These are phyloP conservation scores for Micrasema minimum DNA, from an alignment of 1,140 invertebrate genomes.

Conservation along the genomic window DNA sequence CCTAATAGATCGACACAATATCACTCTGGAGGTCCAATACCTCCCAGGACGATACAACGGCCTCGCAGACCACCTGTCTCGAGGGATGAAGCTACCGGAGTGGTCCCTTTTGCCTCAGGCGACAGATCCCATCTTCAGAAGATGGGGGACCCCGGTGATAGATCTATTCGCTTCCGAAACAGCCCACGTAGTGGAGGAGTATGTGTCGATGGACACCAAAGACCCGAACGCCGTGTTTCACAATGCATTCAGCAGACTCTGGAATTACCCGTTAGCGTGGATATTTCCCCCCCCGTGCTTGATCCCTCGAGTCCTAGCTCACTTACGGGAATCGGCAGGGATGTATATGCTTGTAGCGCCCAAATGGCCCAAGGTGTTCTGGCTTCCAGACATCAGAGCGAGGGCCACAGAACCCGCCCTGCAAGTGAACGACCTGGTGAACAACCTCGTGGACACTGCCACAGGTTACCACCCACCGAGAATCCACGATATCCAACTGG, in stretches of 20 bases:
- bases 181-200: slow-evolving; percentile 55
- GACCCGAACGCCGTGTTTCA: slow-evolving; percentile 52
- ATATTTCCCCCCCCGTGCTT: background rate
- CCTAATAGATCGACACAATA: slow-evolving; percentile 53
- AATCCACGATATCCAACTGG: background rate
- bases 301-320: background rate
- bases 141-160: slow-evolving; percentile 55
- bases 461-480: slow-evolving; percentile 2
- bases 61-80: slow-evolving; percentile 54
- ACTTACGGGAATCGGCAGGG: background rate
- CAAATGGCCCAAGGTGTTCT: slow-evolving; percentile 54
- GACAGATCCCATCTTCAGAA: slow-evolving; percentile 51
- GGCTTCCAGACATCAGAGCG: slow-evolving; percentile 48
- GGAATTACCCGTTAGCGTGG: background rate
- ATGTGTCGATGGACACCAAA: slow-evolving; percentile 53
- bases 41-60: slow-evolving; percentile 49
- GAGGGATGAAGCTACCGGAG: slow-evolving; percentile 50
- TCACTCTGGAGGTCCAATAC: slow-evolving; percentile 51
- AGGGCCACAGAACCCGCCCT: slow-evolving; percentile 47
- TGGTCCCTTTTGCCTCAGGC: slow-evolving; percentile 52
- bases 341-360: slow-evolving; percentile 51
- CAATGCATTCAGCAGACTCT: background rate
- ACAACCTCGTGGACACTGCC: background rate
- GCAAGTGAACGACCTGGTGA: background rate
- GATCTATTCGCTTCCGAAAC: slow-evolving; percentile 57